Conservation (phyloP, 2,888 invertebrate genomes). For the Hirtodrosophila histrioides region DNA sequence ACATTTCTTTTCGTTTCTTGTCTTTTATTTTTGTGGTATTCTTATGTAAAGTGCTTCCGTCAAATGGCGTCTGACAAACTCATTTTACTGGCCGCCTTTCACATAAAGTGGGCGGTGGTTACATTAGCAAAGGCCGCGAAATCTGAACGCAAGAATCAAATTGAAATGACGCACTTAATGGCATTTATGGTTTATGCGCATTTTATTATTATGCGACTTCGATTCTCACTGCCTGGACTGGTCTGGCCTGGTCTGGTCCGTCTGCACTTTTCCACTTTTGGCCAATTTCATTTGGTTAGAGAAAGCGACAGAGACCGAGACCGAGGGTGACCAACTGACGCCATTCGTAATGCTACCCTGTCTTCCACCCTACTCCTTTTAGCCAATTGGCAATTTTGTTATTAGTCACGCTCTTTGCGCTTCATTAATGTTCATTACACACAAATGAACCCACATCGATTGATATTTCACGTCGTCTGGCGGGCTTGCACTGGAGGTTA, state of each 20-base stretch:
- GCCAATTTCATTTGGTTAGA: slow-evolving; percentile 34
- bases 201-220: slow-evolving; percentile 65
- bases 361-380: slow-evolving; percentile 46
- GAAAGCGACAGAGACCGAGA: slow-evolving; percentile 1
- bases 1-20: slow-evolving; percentile 6
- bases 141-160: slow-evolving; percentile 69
- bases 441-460: slow-evolving; percentile 79
- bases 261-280: slow-evolving; percentile 44
- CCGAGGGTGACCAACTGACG: slow-evolving; percentile 55
- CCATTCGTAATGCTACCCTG: slow-evolving; percentile 29
- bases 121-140: slow-evolving; percentile 48
- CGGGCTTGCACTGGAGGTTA: slow-evolving; percentile 58
- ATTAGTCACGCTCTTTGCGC: slow-evolving; percentile 80
- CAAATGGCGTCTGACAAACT: slow-evolving; percentile 44
- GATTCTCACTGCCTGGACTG: slow-evolving; percentile 15
- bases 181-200: slow-evolving; percentile 76
- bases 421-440: slow-evolving; percentile 81
- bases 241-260: background rate
- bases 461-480: slow-evolving; percentile 72
- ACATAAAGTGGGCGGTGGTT: slow-evolving; percentile 42
- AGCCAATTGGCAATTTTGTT: slow-evolving; percentile 79
- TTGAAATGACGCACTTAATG: slow-evolving; percentile 78
- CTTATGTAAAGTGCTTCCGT: slow-evolving; percentile 47
- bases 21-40: slow-evolving; percentile 25
- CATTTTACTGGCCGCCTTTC: slow-evolving; percentile 22